Evolutionary conservation across 2,888 invertebrate species (phyloP).

Genomic region (Pseudococcus viburni): DNA sequence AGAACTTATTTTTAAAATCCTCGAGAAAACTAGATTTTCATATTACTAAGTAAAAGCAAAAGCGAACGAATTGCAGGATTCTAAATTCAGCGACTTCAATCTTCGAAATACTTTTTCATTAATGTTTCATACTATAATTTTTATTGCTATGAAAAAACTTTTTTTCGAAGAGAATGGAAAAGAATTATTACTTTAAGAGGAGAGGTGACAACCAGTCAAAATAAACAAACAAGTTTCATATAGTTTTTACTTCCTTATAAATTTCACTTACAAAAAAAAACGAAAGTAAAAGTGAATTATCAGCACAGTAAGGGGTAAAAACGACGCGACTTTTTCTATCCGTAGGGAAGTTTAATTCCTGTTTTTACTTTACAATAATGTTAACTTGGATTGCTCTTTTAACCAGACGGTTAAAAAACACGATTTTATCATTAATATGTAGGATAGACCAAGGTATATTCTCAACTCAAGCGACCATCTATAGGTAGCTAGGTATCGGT

Average conservation of each 20-base stretch:
- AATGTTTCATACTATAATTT: not conserved
- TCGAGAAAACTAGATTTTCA: not conserved
- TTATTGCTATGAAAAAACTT: not conserved
- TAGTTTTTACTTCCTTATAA: not conserved
- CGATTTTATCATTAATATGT: too few relatives aligned
- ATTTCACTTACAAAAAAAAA: not conserved
- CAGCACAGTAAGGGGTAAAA: not conserved
- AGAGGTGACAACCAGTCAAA: slow-evolving; percentile 3
- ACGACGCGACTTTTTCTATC: not conserved
- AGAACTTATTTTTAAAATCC: not conserved
- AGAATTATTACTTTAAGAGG: not conserved
- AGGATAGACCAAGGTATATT: too few relatives aligned
- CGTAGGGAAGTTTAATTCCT: not conserved
- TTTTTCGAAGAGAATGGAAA: not conserved
- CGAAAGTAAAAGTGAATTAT: not conserved
- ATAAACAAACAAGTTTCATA: not conserved
- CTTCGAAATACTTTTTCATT: not conserved
- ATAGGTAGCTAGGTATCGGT: not conserved
- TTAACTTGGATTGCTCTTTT: not conserved
- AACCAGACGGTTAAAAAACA: too few relatives aligned
- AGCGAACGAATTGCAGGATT: not conserved
- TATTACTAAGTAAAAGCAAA: not conserved
- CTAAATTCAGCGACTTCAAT: not conserved
- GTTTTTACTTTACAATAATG: not conserved
- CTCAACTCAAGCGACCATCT: too few relatives aligned